Evolutionary conservation across 1,140 invertebrate genomes (phyloP).

Genomic region (Pentalonia nigronervosa): DNA sequence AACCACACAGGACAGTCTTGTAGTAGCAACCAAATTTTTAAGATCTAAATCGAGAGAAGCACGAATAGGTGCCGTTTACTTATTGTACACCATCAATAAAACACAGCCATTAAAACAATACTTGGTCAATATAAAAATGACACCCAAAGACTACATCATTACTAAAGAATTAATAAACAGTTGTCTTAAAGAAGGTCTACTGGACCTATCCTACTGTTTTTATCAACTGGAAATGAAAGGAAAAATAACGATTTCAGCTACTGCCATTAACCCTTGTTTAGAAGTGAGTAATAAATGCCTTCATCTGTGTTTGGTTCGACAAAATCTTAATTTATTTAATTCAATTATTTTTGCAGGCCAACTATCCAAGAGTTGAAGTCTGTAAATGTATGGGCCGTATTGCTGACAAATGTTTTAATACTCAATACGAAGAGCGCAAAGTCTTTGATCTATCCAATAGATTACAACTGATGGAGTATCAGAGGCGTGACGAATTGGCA

Average conservation of each 20-base stretch:
- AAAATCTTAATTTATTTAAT: background rate
- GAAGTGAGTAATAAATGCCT: background rate
- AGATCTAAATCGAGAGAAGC: conserved; percentile 17
- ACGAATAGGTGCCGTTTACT: conserved; percentile 34
- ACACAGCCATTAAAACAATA: conserved; percentile 15
- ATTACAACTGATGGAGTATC: conserved; percentile 24
- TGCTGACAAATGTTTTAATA: background rate
- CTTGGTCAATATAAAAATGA: background rate
- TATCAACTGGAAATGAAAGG: background rate
- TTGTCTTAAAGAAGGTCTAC: background rate
- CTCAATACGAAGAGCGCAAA: background rate
- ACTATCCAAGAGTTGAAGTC: conserved; percentile 6
- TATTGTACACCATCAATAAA: background rate
- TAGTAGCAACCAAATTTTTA: background rate
- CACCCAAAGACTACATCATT: background rate
- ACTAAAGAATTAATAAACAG: background rate
- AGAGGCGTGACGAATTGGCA: background rate
- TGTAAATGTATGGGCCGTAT: conserved; percentile 33
- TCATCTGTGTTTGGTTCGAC: background rate
- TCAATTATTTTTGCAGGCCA: conserved; percentile 11
- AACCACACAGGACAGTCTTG: background rate
- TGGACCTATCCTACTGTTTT: conserved; percentile 6
- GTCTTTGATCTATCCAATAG: background rate
- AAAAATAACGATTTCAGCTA: conserved; percentile 31
- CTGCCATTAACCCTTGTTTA: background rate